These are phyloP conservation scores for Capromys pilorides DNA, from an alignment of 2,797 vertebrate genomes.

Conservation along the genomic window DNA sequence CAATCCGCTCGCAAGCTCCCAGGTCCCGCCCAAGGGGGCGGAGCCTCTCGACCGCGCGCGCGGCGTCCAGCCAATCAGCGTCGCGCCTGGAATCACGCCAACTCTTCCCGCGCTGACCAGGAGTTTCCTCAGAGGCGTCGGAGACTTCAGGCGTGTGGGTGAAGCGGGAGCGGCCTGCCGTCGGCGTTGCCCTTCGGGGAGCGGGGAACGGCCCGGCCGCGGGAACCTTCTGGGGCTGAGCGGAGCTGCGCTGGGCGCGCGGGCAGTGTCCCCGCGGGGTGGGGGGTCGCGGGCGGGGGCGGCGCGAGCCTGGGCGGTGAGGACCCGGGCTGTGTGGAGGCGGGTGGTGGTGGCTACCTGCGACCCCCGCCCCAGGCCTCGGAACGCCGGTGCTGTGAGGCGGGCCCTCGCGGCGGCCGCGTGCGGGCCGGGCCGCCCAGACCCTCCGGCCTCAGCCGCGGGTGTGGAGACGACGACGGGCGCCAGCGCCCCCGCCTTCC, in stretches of 20 bases:
- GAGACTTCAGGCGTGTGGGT: neutral
- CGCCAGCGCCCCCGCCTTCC: too few relatives aligned
- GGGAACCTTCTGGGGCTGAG: neutral
- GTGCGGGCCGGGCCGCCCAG: too few relatives aligned
- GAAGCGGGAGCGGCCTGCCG: neutral
- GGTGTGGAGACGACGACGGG: too few relatives aligned
- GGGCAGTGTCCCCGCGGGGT: too few relatives aligned
- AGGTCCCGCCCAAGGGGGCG: neutral
- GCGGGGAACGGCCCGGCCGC: neutral
- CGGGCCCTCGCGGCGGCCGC: too few relatives aligned
- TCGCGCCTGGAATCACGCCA: neutral
- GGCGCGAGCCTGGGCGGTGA: neutral
- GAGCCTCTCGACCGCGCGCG: neutral
- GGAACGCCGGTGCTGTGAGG: neutral
- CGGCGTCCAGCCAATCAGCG: neutral
- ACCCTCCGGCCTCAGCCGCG: too few relatives aligned
- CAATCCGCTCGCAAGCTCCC: fast-evolving
- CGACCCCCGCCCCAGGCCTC: neutral
- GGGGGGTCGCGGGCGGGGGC: too few relatives aligned
- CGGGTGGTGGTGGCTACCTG: too few relatives aligned
- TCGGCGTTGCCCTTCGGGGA: neutral
- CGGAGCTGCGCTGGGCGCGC: neutral
- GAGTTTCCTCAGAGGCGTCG: neutral
- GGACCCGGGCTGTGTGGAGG: neutral
- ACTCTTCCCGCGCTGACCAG: neutral